Percentiles rank a stretch among this genome's conserved stretches.
Conservation (phyloP, 2,888 invertebrate species). For the Lepidonotus clava region DNA sequence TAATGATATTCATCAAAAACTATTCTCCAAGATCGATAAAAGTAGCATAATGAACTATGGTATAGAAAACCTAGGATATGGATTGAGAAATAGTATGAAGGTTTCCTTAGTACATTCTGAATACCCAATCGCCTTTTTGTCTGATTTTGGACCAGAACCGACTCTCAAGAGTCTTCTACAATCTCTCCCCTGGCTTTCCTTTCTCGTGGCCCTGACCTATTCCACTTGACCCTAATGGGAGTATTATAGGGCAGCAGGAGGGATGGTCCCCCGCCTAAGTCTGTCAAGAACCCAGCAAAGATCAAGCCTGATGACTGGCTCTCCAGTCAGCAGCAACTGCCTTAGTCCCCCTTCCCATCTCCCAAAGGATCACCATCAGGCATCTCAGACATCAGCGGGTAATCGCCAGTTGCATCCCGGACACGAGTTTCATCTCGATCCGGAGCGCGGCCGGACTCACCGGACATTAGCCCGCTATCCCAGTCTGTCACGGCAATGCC, state of each 20-base stretch:
- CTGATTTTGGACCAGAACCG: neutral
- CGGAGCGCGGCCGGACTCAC: neutral
- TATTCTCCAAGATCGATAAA: too few species aligned
- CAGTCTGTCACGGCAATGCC: too few species aligned
- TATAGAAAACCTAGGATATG: too few species aligned
- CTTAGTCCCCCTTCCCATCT: neutral
- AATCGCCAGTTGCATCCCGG: neutral
- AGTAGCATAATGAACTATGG: too few species aligned
- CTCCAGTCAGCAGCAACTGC: too few species aligned
- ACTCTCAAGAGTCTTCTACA: too few species aligned
- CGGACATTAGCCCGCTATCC: neutral
- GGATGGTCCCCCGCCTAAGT: too few species aligned
- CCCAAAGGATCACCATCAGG: neutral
- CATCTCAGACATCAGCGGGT: neutral
- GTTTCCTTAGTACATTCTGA: too few species aligned
- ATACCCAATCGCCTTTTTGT: neutral
- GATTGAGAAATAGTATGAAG: too few species aligned
- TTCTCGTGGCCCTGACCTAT: neutral
- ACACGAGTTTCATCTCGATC: neutral
- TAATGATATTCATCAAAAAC: too few species aligned
- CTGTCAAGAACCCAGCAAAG: too few species aligned
- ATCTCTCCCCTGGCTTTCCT: neutral
- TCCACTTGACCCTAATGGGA: neutral
- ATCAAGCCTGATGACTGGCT: too few species aligned
- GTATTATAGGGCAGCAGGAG: constrained; percentile 12